A percentile compares a stretch with the other conserved stretches of the same genome.
Conservation (phyloP, 2,888 invertebrate genomes). For the Altica lythri region DNA sequence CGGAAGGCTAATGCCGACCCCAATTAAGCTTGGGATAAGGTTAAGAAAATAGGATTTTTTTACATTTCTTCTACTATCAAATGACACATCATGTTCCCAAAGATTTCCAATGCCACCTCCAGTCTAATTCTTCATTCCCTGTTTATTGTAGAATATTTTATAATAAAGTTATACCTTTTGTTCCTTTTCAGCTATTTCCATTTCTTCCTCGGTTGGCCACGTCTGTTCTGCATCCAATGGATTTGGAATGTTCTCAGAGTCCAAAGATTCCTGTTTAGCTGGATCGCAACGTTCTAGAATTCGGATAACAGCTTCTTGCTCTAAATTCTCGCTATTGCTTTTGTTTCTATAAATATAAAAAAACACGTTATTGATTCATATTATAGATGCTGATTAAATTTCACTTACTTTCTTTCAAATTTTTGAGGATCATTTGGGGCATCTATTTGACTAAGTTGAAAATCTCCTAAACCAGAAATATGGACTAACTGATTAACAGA, state of each 20-base stretch:
- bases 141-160: too few species aligned
- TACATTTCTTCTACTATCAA: too few species aligned
- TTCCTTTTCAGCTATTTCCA: conserved; percentile 71
- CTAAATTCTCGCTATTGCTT: conserved; percentile 38
- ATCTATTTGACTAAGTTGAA: conserved; percentile 84
- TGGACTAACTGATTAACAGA: conserved; percentile 90
- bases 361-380: background rate
- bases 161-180: conserved; percentile 42
- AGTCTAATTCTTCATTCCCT: too few species aligned
- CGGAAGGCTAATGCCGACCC: too few species aligned
- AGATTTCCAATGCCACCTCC: too few species aligned
- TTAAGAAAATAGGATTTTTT: too few species aligned
- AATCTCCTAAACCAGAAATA: conserved; percentile 91
- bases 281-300: conserved; percentile 68
- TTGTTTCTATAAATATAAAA: conserved; percentile 20
- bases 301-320: conserved; percentile 46
- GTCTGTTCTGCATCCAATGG: conserved; percentile 96
- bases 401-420: conserved; percentile 56
- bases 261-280: conserved; percentile 72
- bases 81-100: too few species aligned
- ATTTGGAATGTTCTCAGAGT: conserved; percentile 81
- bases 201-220: conserved; percentile 93
- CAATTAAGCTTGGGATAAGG: too few species aligned
- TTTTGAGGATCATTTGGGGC: conserved; percentile 72
- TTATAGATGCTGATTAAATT: background rate